Base-by-base conservation (phyloP, 2,888 invertebrate genomes). In the Trypoxylon attenuatum region DNA sequence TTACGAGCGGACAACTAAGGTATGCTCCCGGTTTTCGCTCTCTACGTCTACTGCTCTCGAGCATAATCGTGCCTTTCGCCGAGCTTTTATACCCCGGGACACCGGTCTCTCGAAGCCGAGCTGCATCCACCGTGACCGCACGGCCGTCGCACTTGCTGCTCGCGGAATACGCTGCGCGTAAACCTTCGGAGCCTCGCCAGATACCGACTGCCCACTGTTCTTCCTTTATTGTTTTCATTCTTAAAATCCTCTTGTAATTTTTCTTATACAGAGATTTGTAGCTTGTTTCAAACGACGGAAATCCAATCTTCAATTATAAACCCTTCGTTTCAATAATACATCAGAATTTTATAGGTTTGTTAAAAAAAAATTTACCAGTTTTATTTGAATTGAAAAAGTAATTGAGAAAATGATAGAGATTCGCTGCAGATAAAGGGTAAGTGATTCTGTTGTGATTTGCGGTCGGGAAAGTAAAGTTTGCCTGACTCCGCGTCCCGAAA, bases 1-100 rank as follows among this genome's bases (percentile, higher is more conserved):
- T 86, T 85, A 85, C 84, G 84, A 85, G 84, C 85, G 82, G 86
- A 86, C 86, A 86, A 85, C 85, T 85, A 85, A 85, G 85, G 86
- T 86, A 85, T 86, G 86, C 83, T 85, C 76, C 78, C 78, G 81
- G 71, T 76, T 77, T 76, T 66, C 25, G 57, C 56, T 60, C 61
- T 41, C 45, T 65, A 57, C 69, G 68, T 65, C 69, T 59, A 59
- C n/a, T n/a, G n/a, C n/a, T n/a, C 51, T 57, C 53, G 61, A 61
- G 67, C 61, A 70, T 69, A 71, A 68, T 71, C 71, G 70, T 76
- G 76, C 68, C 73, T 78, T 76, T 77, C 77, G 80, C 73, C 77
- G 58, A 65, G 77, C 33, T 76, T 76, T 76, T 76, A 77, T 77
- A 71, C 65, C 47, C 64, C 42, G 47, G 62, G 19, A 43, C 42